Base-by-base conservation (phyloP, 2,113 vertebrate species). In the Aegithalos caudatus region DNA sequence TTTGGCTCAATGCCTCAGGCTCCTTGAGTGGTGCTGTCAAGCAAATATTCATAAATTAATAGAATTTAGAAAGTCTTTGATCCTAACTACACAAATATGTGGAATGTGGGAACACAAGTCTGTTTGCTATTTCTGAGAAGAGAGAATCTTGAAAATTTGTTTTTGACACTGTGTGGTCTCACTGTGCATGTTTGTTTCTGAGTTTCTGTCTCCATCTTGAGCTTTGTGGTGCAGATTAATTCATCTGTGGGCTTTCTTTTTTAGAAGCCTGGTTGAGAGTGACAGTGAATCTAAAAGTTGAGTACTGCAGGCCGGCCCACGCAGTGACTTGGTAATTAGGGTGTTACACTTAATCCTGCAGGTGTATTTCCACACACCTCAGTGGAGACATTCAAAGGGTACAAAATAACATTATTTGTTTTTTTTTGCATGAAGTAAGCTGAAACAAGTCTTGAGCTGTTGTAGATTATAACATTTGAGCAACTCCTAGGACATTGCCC, bases 361-460 rank as follows among this genome's bases (percentile, higher is more conserved):
- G 53, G 23, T 91, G n/a, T 78, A 78, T 92, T 94, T 79, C 88
- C 60, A 54, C 77, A 86, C 66, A 84, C 42, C 37, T 65, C 51
- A 57, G 37, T 66, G 54, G 81, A 95, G 87, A 77, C 58, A 58
- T 85, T 90, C 66, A 88, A 65, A 86, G 58, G 35, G 29, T 64
- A 54, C 66, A 77, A 69, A 88, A 50, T 67, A 66, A 85, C 33
- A n/a, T n/a, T n/a, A n/a, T n/a, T n/a, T n/a, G n/a, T n/a, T n/a
- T n/a, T n/a, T n/a, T 18, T 81, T 83, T 51, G 2, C 35, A 22
- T 81, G 22, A 76, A 77, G 90, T 90, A 66, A 88, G 8, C 45
- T 76, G 85, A 58, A 90, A 77, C 91, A 95, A 91, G 89, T 90
- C 74, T 89, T 3, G 11, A 90, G 17, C 42, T 92, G 85, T 77